Evolutionary conservation across 2,797 vertebrate genomes (phyloP).

Genomic region (Sebastes jordani): DNA sequence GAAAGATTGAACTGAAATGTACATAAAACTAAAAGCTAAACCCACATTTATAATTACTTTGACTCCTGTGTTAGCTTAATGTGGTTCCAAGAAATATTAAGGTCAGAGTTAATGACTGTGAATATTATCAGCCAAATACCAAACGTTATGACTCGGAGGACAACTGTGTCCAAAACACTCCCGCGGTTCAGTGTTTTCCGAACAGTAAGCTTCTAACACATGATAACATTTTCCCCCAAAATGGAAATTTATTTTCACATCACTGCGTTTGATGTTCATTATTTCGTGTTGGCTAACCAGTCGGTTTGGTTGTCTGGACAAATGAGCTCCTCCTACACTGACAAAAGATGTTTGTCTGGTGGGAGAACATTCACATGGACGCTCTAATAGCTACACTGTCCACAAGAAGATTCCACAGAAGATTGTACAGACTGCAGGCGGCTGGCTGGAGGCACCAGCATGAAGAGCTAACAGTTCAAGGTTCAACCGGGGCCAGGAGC

Average conservation of each 20-base stretch:
- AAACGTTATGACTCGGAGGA: neutral
- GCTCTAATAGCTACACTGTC: neutral
- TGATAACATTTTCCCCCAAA: neutral
- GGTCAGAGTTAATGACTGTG: neutral
- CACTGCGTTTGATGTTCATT: conserved; percentile 5
- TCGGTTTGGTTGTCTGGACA: conserved; percentile 6
- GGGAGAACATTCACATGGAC: conserved; percentile 31
- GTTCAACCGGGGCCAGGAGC: conserved; percentile 7
- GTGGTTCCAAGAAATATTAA: neutral
- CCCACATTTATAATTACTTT: neutral
- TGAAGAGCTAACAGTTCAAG: neutral
- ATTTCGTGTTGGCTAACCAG: conserved; percentile 20
- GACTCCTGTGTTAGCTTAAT: neutral
- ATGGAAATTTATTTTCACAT: conserved; percentile 23
- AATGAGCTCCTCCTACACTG: conserved; percentile 21
- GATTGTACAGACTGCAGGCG: neutral
- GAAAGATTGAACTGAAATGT: neutral
- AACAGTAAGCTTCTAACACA: neutral
- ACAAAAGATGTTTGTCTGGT: conserved; percentile 16
- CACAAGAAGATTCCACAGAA: neutral
- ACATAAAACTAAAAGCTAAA: neutral
- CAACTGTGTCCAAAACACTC: neutral
- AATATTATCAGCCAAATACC: neutral
- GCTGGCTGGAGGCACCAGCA: neutral
- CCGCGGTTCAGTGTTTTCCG: neutral